These are phyloP conservation scores for Crioceris asparagi DNA, from an alignment of 2,888 invertebrate genomes.

Conservation along the genomic window DNA sequence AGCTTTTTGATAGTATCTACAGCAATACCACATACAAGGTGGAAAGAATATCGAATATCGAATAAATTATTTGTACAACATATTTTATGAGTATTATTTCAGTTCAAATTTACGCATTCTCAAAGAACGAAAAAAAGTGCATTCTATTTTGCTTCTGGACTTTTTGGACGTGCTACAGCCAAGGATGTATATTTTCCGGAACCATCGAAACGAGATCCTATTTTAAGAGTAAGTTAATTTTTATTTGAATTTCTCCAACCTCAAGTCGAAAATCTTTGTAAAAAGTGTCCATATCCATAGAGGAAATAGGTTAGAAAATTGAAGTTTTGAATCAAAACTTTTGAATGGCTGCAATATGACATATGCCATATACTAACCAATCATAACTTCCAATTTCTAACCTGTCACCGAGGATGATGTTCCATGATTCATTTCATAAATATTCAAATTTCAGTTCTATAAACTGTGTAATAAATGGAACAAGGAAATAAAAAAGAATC, in stretches of 20 bases:
- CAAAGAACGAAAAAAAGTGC: constrained; percentile 69
- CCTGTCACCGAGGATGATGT: no score
- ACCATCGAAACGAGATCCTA: constrained; percentile 42
- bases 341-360: no score
- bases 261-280: no score
- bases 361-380: no score
- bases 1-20: constrained; percentile 50
- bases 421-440: background rate
- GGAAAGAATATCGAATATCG: background rate
- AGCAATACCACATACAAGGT: constrained; percentile 45
- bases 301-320: no score
- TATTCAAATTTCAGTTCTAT: constrained; percentile 31
- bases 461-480: constrained; percentile 35
- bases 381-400: no score
- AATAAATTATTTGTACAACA: no score
- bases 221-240: constrained; percentile 30
- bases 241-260: background rate
- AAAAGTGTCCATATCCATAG: no score
- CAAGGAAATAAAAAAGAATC: constrained; percentile 30
- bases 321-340: no score
- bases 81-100: constrained; percentile 29
- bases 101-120: constrained; percentile 70
- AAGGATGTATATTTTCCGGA: constrained; percentile 53
- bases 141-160: constrained; percentile 58
- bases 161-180: constrained; percentile 57